Base-by-base conservation (phyloP, 2,797 vertebrate genomes). In the Mastacembelus armatus region DNA sequence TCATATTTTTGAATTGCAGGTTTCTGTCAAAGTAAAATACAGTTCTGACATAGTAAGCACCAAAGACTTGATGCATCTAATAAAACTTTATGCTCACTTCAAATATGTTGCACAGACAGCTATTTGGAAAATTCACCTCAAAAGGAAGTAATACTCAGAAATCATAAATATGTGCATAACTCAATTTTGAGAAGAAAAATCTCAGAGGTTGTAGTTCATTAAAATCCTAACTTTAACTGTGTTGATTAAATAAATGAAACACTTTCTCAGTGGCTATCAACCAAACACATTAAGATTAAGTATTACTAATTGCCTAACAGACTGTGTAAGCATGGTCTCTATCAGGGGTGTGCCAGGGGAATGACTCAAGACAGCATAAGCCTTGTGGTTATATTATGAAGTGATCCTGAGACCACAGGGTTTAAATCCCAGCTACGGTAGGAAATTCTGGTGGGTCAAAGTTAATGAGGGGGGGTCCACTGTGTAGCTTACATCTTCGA, bases 381-480 rank as follows among this genome's bases (percentile, higher is more conserved):
- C 58, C 38, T 69, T 51, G 40, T 66, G 26, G 29, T 77, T 67
- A 65, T 27, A 74, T 70, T 63, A 54, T 29, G 36, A 66, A 39
- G 35, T 50, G 26, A 79, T 77, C 70, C 63, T 27, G 27, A 72
- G 26, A 70, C 43, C 57, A 70, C 44, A 59, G 42, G 62, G 50
- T 71, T 73, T 73, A 40, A 68, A 65, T 77, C 57, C 26, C n/a
- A 57, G 55, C 44, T 44, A 45, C 44, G 69, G 66, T 47, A 64
- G 22, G 32, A 64, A 39, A 68, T 29, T 73, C 58, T 67, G 60
- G 9, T 56, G 45, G 74, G 50, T 82, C 55, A 77, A 63, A 77
- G 40, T 61, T 69, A 84, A 80, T 76, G 57, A 80, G 33, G 50
- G 61, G 29, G 39, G 67, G 58, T 64, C 52, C 27, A 38, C 3